Percentiles rank a stretch among this genome's conserved stretches.
Conservation (phyloP, 2,888 invertebrate genomes). For the Nipponacmea schrenckii region DNA sequence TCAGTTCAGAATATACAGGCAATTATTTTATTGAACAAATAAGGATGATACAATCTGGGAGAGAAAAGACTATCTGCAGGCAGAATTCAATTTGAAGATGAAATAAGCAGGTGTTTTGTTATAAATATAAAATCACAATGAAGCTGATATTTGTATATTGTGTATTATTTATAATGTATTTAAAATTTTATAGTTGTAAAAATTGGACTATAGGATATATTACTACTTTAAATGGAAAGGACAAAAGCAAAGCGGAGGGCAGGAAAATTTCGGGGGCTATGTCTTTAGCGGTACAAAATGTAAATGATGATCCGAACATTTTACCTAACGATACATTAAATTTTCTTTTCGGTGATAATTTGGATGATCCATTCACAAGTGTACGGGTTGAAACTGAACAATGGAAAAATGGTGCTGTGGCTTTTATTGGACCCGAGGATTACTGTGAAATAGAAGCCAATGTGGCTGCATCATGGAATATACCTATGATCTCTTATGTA, state of each 20-base stretch:
- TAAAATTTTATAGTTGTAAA: slow-evolving; percentile 4
- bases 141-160: background rate
- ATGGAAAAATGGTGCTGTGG: slow-evolving; percentile 86
- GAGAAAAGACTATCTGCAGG: too few species aligned
- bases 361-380: slow-evolving; percentile 20
- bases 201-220: slow-evolving; percentile 29
- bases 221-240: slow-evolving; percentile 25
- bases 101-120: too few species aligned
- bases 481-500: slow-evolving; percentile 97
- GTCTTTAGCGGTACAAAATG: slow-evolving; percentile 29
- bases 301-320: slow-evolving; percentile 32
- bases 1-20: too few species aligned
- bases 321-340: slow-evolving; percentile 29
- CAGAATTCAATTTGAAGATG: too few species aligned
- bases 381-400: slow-evolving; percentile 32
- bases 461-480: slow-evolving; percentile 90
- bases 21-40: too few species aligned
- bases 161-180: background rate
- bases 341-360: slow-evolving; percentile 33
- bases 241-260: slow-evolving; percentile 29
- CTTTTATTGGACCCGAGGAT: slow-evolving; percentile 96
- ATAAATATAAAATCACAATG: background rate
- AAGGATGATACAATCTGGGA: too few species aligned
- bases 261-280: slow-evolving; percentile 36
- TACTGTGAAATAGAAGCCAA: slow-evolving; percentile 94